These are phyloP conservation scores for Salpingus planirostris DNA, from an alignment of 2,888 invertebrate species.

Conservation along the genomic window DNA sequence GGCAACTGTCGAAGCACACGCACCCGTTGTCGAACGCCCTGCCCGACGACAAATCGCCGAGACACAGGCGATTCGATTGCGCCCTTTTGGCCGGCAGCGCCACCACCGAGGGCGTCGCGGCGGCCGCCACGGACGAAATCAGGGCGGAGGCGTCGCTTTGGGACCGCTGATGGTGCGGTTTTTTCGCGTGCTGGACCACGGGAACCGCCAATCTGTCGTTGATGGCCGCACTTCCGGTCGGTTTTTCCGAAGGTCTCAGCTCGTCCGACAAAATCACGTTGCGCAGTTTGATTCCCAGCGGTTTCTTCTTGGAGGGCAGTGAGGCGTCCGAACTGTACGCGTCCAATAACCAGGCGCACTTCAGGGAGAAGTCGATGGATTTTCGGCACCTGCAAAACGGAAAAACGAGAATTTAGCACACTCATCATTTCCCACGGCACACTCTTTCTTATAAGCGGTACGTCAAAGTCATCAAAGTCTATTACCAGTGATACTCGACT, in stretches of 20 bases:
- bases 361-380: slow-evolving; percentile 92
- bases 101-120: slow-evolving; percentile 1
- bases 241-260: slow-evolving; percentile 31
- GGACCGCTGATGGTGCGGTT: slow-evolving; percentile 78
- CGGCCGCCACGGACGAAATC: slow-evolving; percentile 33
- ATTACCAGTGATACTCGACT: no score
- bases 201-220: slow-evolving; percentile 1
- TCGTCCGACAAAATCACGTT: slow-evolving; percentile 67
- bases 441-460: no score
- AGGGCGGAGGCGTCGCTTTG: slow-evolving; percentile 74
- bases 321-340: slow-evolving; percentile 78
- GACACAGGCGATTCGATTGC: slow-evolving; percentile 54
- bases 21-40: slow-evolving; percentile 96
- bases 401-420: slow-evolving; percentile 1
- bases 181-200: slow-evolving; percentile 42
- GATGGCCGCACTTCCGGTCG: slow-evolving; percentile 6
- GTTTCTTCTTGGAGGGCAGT: slow-evolving; percentile 59
- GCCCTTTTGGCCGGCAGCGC: slow-evolving; percentile 7
- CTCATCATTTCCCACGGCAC: no score
- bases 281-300: slow-evolving; percentile 65
- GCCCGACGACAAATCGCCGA: slow-evolving; percentile 89
- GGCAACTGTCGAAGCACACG: slow-evolving; percentile 79
- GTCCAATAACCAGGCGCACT: slow-evolving; percentile 93
- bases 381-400: slow-evolving; percentile 66
- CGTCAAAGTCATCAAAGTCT: no score